Conservation (phyloP, 1,140 invertebrate genomes). For the Cydia splendana region DNA sequence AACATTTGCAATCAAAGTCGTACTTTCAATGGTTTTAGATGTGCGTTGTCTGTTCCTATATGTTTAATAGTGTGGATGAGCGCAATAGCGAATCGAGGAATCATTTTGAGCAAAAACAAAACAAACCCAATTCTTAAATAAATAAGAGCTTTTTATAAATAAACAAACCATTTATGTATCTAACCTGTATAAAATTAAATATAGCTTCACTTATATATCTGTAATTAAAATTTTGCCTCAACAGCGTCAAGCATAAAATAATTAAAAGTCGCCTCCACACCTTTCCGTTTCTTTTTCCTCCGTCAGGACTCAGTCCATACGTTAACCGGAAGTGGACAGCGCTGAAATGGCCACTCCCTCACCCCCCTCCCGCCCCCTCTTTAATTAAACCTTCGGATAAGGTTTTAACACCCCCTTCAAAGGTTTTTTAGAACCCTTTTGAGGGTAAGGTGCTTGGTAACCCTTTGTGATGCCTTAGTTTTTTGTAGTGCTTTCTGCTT, state of each 20-base stretch:
- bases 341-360: neutral
- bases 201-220: too few relatives aligned
- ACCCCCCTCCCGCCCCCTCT: neutral
- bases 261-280: neutral
- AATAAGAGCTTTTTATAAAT: too few relatives aligned
- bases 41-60: too few relatives aligned
- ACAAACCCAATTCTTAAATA: too few relatives aligned
- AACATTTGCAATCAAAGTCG: too few relatives aligned
- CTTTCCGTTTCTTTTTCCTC: slow-evolving; percentile 3
- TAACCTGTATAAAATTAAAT: too few relatives aligned
- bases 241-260: neutral
- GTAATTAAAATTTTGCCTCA: too few relatives aligned
- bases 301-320: slow-evolving; percentile 13
- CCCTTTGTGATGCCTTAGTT: neutral
- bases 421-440: slow-evolving; percentile 12
- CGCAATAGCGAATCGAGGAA: too few relatives aligned
- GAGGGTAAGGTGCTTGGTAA: neutral
- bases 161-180: too few relatives aligned
- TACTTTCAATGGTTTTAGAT: too few relatives aligned
- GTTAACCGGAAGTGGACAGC: slow-evolving; percentile 14
- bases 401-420: slow-evolving; percentile 18
- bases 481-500: neutral
- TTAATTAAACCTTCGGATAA: slow-evolving; percentile 15
- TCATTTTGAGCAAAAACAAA: too few relatives aligned
- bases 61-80: too few relatives aligned